These are phyloP conservation scores for Cheiracanthium punctorium DNA, from an alignment of 2,888 invertebrate genomes.

Conservation along the genomic window DNA sequence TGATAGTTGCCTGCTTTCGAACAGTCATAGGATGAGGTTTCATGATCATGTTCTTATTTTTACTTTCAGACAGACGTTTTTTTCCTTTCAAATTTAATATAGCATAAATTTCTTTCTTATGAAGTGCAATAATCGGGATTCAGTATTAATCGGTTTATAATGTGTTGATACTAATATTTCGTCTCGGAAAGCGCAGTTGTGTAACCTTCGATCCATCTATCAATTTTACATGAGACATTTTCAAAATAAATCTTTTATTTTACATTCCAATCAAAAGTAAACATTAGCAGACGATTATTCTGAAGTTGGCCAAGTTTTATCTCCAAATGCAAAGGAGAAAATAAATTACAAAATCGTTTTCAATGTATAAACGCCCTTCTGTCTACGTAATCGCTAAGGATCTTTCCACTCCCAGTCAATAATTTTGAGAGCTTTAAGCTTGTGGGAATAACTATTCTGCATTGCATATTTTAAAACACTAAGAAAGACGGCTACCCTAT, in stretches of 20 bases:
- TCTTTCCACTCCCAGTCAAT: too few relatives aligned
- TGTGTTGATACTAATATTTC: slow-evolving; percentile 1
- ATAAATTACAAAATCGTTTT: neutral
- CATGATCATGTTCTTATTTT: neutral
- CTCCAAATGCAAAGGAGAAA: neutral
- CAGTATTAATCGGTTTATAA: neutral
- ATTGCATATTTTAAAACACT: too few relatives aligned
- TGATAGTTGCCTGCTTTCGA: neutral
- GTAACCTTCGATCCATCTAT: slow-evolving; percentile 8
- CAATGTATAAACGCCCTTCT: neutral
- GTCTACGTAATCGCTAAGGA: too few relatives aligned
- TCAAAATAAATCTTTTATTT: slow-evolving; percentile 5
- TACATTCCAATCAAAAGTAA: neutral
- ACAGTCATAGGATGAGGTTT: neutral
- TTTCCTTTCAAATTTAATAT: slow-evolving; percentile 5
- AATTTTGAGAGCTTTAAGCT: too few relatives aligned
- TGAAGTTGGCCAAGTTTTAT: neutral
- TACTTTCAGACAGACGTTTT: neutral
- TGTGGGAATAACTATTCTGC: too few relatives aligned
- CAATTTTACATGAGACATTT: neutral
- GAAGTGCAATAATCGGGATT: neutral
- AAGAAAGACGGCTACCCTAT: too few relatives aligned
- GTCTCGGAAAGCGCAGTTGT: slow-evolving; percentile 1
- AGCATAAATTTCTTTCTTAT: neutral
- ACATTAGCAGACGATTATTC: slow-evolving; percentile 4